Conservation (phyloP, 2,888 invertebrate species). For the Eutolmus rufibarbis region DNA sequence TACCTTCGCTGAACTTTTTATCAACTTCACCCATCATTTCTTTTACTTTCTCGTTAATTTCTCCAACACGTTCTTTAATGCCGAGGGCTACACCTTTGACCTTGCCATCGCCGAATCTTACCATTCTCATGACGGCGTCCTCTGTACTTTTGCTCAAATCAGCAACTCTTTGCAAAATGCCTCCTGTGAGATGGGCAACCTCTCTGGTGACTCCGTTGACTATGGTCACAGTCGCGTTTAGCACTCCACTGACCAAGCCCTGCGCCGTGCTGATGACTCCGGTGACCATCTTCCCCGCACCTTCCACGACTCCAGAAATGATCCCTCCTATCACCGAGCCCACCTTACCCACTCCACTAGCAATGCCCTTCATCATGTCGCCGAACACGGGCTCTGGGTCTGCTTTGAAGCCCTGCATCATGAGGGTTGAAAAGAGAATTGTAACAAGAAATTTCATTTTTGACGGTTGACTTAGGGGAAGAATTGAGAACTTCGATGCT, state of each 20-base stretch:
- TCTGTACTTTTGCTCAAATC: neutral
- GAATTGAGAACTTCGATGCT: neutral
- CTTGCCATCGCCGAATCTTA: neutral
- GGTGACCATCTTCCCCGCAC: neutral
- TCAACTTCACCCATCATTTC: neutral
- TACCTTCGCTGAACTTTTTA: neutral
- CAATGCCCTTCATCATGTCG: neutral
- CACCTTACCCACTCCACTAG: neutral
- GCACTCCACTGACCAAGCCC: neutral
- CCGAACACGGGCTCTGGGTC: neutral
- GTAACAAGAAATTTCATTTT: neutral
- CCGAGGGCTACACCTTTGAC: neutral
- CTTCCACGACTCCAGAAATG: neutral
- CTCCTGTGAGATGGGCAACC: neutral
- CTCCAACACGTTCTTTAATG: neutral
- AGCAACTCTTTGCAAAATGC: neutral
- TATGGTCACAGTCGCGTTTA: neutral
- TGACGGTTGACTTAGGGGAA: neutral
- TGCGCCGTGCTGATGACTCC: neutral
- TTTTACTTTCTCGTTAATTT: neutral
- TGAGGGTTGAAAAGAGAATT: neutral
- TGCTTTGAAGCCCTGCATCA: neutral
- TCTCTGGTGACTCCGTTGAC: neutral
- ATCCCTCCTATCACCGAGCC: neutral
- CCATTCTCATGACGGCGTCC: neutral